phyloP scores from a whole-genome alignment of 2,797 vertebrate species.

The Coregonus ussuriensis region DNA sequence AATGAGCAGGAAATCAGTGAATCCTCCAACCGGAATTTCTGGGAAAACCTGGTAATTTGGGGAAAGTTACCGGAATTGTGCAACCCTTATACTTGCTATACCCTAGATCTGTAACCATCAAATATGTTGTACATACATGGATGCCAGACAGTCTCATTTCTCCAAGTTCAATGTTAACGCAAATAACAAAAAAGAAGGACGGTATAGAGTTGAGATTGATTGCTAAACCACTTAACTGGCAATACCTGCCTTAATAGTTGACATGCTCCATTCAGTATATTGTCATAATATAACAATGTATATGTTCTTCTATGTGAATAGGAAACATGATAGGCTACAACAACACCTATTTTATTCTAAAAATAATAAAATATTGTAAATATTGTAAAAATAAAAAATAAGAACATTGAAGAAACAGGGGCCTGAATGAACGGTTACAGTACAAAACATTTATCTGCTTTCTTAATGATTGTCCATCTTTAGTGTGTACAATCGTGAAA shows the following conservation, averaged over 20 bases:
- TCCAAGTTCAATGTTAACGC: too few relatives aligned
- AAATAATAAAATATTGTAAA: background rate
- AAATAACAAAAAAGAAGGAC: too few relatives aligned
- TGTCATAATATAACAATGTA: background rate
- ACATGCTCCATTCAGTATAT: background rate
- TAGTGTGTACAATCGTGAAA: constrained; percentile 28
- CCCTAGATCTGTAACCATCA: too few relatives aligned
- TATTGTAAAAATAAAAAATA: background rate
- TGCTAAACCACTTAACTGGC: too few relatives aligned
- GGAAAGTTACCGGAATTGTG: too few relatives aligned
- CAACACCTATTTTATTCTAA: background rate
- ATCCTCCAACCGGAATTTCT: background rate
- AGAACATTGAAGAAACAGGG: background rate
- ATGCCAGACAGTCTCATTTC: too few relatives aligned
- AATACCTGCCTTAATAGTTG: too few relatives aligned
- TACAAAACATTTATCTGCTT: constrained; percentile 15
- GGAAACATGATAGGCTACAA: background rate
- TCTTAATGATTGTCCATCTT: constrained; percentile 26
- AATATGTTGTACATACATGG: too few relatives aligned
- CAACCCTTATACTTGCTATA: too few relatives aligned
- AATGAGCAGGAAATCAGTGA: background rate
- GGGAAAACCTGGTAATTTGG: background rate
- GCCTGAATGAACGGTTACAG: background rate
- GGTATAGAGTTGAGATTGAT: too few relatives aligned
- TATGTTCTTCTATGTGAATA: background rate